Base-by-base conservation (phyloP, 2,888 invertebrate genomes). In the Coleophora flavipennella region DNA sequence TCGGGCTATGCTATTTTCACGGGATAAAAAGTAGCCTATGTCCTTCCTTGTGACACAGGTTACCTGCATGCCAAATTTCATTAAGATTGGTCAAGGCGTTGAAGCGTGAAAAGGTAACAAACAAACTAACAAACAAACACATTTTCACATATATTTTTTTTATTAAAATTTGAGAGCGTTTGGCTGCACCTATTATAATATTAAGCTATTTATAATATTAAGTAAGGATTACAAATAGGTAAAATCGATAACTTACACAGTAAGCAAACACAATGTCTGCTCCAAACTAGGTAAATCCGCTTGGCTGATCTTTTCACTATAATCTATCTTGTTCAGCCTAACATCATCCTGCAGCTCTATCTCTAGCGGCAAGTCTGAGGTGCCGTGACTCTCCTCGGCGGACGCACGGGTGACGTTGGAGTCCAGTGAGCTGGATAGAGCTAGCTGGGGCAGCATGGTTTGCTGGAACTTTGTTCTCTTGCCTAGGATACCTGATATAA, bases 401-500 rank as follows among this genome's bases (percentile, higher is more conserved):
- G 86, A 75, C 1, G 71, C 65, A 12, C 85, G 70, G 11, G 70
- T 71, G 13, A 85, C 59, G 41, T 67, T 70, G 2, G 69, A 55
- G 31, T 78, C 77, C 7, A 87, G 47, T 37, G 81, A 75, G 36
- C 94, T 88, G 53, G 90, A 87, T 0, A 97, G 68, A 31, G 91
- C 89, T 11, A 99, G 83, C 63, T 98, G 99, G 0, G 99, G 90
- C 35, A 95, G 72, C 27, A 91, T 87, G 33, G 90, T 90, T 52
- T 91, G 87, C 68, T 99, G 99, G 65, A 90, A 96, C 57, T 91
- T 92, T 8, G 99, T 99, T 46, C 98, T 88, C 65, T 94, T 93
- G 0, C 98, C 98, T 50, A 98, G 75, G 28, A 92, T 89, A 51
- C 96, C 94, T 81, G 44, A 32, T 43, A 57, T 42, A 33, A 33